Conservation (phyloP, 2,113 vertebrate species). For the Labeo catla region DNA sequence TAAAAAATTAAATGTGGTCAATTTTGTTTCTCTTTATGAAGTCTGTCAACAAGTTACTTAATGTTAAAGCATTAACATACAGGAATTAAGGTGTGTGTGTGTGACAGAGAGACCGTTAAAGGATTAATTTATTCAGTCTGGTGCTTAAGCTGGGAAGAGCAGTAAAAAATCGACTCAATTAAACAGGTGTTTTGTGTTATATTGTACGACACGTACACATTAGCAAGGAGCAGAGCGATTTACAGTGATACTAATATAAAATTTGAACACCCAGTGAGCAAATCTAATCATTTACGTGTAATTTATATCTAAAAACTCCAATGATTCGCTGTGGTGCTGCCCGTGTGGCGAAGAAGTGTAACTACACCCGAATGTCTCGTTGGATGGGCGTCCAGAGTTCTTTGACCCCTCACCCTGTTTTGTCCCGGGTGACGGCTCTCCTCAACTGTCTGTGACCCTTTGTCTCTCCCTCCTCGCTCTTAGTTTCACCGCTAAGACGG, state of each 20-base stretch:
- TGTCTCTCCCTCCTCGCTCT: slow-evolving; percentile 19
- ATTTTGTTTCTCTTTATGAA: not conserved
- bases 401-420: slow-evolving; percentile 28
- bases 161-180: not conserved
- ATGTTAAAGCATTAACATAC: not conserved
- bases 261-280: not conserved
- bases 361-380: not conserved
- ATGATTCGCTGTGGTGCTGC: not conserved
- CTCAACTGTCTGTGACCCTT: slow-evolving; percentile 29
- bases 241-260: not conserved
- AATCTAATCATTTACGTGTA: not conserved
- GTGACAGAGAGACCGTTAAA: not conserved
- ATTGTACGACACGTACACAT: not conserved
- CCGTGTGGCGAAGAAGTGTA: not conserved
- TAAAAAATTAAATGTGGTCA: not conserved
- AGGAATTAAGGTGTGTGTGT: not conserved
- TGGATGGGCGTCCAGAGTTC: not conserved
- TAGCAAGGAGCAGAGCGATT: not conserved
- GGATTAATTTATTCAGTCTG: slow-evolving; percentile 24
- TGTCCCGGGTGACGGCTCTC: not conserved
- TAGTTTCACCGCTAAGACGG: slow-evolving; percentile 30
- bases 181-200: not conserved
- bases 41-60: not conserved
- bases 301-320: not conserved
- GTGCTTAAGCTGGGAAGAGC: not conserved